Percentiles rank a stretch among this genome's conserved stretches.
Conservation (phyloP, 2,888 invertebrate species). For the Selenia dentaria region DNA sequence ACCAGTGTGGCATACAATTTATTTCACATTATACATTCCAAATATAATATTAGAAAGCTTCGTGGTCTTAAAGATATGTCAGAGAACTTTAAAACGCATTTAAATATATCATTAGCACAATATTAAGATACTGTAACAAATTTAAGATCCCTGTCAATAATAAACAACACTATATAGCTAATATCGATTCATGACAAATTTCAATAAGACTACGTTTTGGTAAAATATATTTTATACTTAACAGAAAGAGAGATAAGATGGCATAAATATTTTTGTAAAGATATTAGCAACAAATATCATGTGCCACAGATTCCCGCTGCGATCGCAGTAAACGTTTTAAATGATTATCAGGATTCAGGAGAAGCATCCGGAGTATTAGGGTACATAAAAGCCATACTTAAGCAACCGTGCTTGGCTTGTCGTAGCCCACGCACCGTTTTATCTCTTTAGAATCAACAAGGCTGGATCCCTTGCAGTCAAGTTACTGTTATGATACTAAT, state of each 20-base stretch:
- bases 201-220: too few species aligned
- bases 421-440: constrained; percentile 71
- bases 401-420: constrained; percentile 67
- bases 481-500: constrained; percentile 80
- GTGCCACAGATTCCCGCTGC: constrained; percentile 20
- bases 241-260: too few species aligned
- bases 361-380: constrained; percentile 51
- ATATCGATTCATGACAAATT: too few species aligned
- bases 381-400: constrained; percentile 72
- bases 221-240: too few species aligned
- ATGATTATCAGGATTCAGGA: constrained; percentile 19
- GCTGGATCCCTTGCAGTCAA: constrained; percentile 73
- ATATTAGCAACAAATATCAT: too few species aligned
- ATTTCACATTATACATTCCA: constrained; percentile 29
- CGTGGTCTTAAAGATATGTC: constrained; percentile 7
- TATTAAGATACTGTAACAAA: too few species aligned
- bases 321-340: constrained; percentile 23
- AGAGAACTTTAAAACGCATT: constrained; percentile 6
- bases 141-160: too few species aligned
- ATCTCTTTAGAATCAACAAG: constrained; percentile 71
- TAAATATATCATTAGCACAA: too few species aligned
- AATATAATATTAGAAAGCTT: constrained; percentile 16
- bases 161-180: too few species aligned
- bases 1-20: constrained; percentile 31
- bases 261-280: too few species aligned